Conservation (phyloP, 1,140 invertebrate genomes). For the Pseudomyrmex cubaensis region DNA sequence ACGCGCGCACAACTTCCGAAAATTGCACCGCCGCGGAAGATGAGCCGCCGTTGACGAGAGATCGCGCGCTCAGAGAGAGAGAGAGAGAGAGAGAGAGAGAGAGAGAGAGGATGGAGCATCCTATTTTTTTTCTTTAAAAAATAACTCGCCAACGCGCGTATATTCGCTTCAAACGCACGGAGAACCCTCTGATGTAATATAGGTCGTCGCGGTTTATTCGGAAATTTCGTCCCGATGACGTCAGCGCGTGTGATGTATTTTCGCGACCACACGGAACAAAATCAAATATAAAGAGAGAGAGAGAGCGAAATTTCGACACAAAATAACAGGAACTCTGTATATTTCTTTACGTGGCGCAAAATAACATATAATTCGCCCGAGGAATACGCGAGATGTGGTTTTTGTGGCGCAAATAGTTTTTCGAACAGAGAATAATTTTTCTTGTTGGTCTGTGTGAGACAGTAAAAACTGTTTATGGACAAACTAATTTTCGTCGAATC, state of each 20-base stretch:
- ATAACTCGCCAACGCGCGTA: too few relatives aligned
- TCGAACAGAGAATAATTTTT: too few relatives aligned
- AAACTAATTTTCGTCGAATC: not conserved
- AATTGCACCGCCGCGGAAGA: not conserved
- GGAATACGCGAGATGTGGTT: too few relatives aligned
- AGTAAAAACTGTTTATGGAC: not conserved
- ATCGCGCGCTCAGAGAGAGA: too few relatives aligned
- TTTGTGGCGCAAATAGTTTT: too few relatives aligned
- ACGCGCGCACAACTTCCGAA: not conserved
- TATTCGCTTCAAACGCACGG: too few relatives aligned
- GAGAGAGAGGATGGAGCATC: not conserved
- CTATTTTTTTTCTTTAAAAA: not conserved
- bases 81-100: too few relatives aligned
- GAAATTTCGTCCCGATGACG: slow-evolving; percentile 4
- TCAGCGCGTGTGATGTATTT: slow-evolving; percentile 5
- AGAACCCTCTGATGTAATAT: too few relatives aligned
- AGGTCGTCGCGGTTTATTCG: slow-evolving; percentile 26
- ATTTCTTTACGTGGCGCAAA: not conserved
- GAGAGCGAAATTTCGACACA: not conserved
- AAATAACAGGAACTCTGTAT: slow-evolving; percentile 15
- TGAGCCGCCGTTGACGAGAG: too few relatives aligned
- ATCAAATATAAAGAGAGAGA: not conserved
- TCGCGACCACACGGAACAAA: slow-evolving; percentile 11
- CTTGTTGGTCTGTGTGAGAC: too few relatives aligned
- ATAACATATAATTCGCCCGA: too few relatives aligned